phyloP scores from a whole-genome alignment of 2,888 invertebrate genomes.

The Boloria euphrosyne region DNA sequence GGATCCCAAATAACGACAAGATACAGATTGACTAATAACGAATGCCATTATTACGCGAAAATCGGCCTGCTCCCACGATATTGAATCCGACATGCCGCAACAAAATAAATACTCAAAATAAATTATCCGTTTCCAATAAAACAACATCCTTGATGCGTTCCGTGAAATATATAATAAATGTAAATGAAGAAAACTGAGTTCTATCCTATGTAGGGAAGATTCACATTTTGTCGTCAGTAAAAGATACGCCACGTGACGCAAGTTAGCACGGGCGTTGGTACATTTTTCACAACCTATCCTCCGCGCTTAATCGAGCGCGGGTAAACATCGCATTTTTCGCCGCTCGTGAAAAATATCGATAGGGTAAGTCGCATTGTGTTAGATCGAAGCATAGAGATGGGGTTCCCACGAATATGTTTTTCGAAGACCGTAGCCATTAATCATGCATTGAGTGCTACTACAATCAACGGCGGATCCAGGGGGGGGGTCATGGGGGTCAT shows the following conservation, averaged over 20 bases:
- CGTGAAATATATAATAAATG: slow-evolving; percentile 49
- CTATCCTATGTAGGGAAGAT: slow-evolving; percentile 45
- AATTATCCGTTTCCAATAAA: slow-evolving; percentile 81
- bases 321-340: slow-evolving; percentile 79
- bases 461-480: too few relatives aligned
- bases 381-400: slow-evolving; percentile 53
- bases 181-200: slow-evolving; percentile 43
- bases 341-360: slow-evolving; percentile 70
- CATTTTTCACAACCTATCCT: slow-evolving; percentile 73
- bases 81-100: slow-evolving; percentile 67
- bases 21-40: slow-evolving; percentile 50
- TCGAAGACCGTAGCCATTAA: slow-evolving; percentile 68
- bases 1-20: slow-evolving; percentile 26
- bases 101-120: slow-evolving; percentile 78
- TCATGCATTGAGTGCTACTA: slow-evolving; percentile 74
- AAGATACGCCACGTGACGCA: slow-evolving; percentile 29
- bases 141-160: slow-evolving; percentile 67
- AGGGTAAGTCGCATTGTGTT: slow-evolving; percentile 61
- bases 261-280: slow-evolving; percentile 52
- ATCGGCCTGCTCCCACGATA: slow-evolving; percentile 61
- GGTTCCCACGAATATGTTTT: slow-evolving; percentile 74
- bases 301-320: slow-evolving; percentile 75
- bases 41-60: slow-evolving; percentile 47
- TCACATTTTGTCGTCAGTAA: slow-evolving; percentile 19
- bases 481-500: too few relatives aligned